Evolutionary conservation across 2,888 invertebrate genomes (phyloP), one percentile per base, ranked within the genome.

Genomic region (Caenorhabditis wallacei): DNA sequence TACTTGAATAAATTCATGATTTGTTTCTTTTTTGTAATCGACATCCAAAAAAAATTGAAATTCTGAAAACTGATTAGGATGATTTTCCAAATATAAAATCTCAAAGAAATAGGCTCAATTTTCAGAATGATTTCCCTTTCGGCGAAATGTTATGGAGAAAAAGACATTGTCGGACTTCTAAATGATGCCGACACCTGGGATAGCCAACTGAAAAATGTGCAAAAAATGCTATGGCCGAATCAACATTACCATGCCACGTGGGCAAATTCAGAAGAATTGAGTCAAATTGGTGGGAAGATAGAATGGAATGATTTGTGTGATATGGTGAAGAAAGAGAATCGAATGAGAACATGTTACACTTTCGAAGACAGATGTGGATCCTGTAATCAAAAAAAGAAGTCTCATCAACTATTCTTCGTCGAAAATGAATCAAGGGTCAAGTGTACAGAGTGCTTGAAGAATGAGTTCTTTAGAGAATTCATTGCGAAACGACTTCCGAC

Each of bases 391-490:
- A 48, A 37, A 8, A 40, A 51, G 35, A 59, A n/a, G 10, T 46
- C 59, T n/a, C 37, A 61, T 61, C 11, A 35, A 24, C 51, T 71
- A 10, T 61, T 56, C 18, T 22, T 37, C 5, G 51, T 71, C 8
- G 26, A 71, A 4, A 53, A 51, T 26, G 59, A 71, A 10, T 18
- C 48, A 13, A 71, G 48, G 3, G 35, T 71, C 10, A 61, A 71
- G 8, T 71, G 71, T 24, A 35, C 51, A 2, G 61, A 71, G 11
- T 71, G 71, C 10, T 35, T 71, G 24, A 71, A 37, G 24, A 11
- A 20, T 4, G 51, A 59, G n/a, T 71, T 71, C 26, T 71, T 61
- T 51, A 30, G 51, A 20, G 71, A 71, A 13, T 61, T 71, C 37
- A 71, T 37, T 30, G 71, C 71, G 10, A 35, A 37, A 37, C 46